Base-by-base conservation (phyloP, 1,140 invertebrate genomes). In the Araneus ventricosus region DNA sequence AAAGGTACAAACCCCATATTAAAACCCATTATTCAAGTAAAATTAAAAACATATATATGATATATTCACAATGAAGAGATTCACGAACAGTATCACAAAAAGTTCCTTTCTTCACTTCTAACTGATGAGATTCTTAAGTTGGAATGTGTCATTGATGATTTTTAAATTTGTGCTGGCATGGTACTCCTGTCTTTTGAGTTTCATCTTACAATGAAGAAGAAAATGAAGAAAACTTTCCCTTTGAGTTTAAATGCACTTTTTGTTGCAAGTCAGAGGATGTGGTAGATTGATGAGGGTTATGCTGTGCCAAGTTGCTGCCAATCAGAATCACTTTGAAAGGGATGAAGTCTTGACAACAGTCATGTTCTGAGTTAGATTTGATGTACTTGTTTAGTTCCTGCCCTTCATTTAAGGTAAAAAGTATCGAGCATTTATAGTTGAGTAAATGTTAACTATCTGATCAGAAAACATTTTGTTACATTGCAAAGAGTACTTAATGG, bases 1-100 rank as follows among this genome's bases (percentile, higher is more conserved):
- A 45, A 57, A 34, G 27, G 5, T 27, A 52, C 22, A 52, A 6
- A 34, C 5, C 82, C 82, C 24, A 57, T 20, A 27, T 27, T 52
- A 84, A 84, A 57, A 24, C 82, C 41, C 41, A 84, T 27, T 52
- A 52, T 84, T 84, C 10, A 84, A 84, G 45, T 52, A 52, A 57
- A 27, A 75, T 39, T 37, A 88, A 45, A 89, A 45, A 90, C 27
- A 90, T 30, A 57, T 30, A 5, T 27, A 86, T 92, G 90, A 86
- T 67, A 7, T 90, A 92, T 92, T 92, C 63, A 92, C 90, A 92
- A 92, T 92, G 90, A 85, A 52, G 37, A 75, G 41, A 92, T 57
- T 37, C 34, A 92, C 52, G 41, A 52, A 84, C n/a, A 70, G 39
- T 92, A 92, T 92, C 90, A 92, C 90, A 92, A 70, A 45, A n/a